Base-by-base conservation (phyloP, 2,113 vertebrate genomes). In the Polyodon spathula region DNA sequence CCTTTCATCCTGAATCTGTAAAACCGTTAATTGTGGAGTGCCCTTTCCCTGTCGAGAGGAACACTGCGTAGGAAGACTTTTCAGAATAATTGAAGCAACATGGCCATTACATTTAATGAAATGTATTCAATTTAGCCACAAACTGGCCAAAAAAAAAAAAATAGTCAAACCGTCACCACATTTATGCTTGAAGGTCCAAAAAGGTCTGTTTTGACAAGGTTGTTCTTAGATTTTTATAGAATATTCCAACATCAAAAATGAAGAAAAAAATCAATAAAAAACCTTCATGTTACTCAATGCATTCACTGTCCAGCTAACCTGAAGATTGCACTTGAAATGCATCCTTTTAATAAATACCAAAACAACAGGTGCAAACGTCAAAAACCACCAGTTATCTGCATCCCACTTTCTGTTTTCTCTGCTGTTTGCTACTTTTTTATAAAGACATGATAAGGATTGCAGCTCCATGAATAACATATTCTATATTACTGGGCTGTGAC, bases 21-120 rank as follows among this genome's bases (percentile, higher is more conserved):
- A 63, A 67, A 58, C 44, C 68, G 66, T 65, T 59, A 68, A 56
- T 53, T 59, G 63, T 66, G 63, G 39, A 58, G 65, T 75, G 72
- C 74, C 71, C 76, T 62, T 52, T 70, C 67, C 68, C 66, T 71
- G 71, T 72, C 62, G 71, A 56, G 14, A 66, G 64, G 63, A 27
- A 17, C 38, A 41, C 17, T 38, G 11, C 48, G 57, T 56, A 39
- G 55, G 60, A 66, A 66, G 59, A 37, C 62, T 59, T 63, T 68
- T 39, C 39, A 27, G 62, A 65, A 60, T 75, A 73, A 73, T 71
- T 60, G 66, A 71, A 75, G 62, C 69, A 52, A 63, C 66, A 67
- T 67, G 66, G 64, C 59, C 40, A 37, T 66, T 6, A 53, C 27
- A 16, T 54, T 54, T 59, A 38, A 43, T 46, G 56, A 59, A 42